Base-by-base conservation (phyloP, 2,797 vertebrate species). In the Todus mexicanus region DNA sequence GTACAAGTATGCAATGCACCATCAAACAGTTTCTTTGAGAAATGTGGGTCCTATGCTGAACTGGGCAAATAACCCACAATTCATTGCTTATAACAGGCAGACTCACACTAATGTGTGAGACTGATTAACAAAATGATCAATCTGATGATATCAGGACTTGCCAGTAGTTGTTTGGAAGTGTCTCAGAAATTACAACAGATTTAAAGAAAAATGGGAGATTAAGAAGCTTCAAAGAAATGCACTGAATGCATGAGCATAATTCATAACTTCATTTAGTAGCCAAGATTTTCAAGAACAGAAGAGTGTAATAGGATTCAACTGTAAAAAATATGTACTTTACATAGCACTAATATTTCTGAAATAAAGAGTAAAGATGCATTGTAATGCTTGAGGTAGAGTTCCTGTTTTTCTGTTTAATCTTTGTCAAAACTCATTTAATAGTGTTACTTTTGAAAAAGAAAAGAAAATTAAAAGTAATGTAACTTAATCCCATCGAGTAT, bases 121-220 rank as follows among this genome's bases (percentile, higher is more conserved):
- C 19, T 31, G 51, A 83, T 74, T 29, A 47, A n/a, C 22, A 68
- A 66, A 96, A 95, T 76, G n/a, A 73, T 76, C 87, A 70, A 63
- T 61, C 69, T 92, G 82, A 91, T 93, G 80, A 88, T 94, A 94
- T 87, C 61, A 89, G 90, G 86, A 91, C 68, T 92, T 77, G 74
- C 53, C 60, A 88, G 71, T 26, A 94, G 51, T 93, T 95, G 75
- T 92, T 95, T 91, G 76, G 76, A 50, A 65, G 76, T 51, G 47
- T 95, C 95, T 96, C 35, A 27, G 69, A 94, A 94, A 73, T 75
- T n/a, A 57, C n/a, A 35, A 54, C 3, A 40, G 5, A 53, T 71
- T 94, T 76, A 79, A 84, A 86, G 51, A 65, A 69, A 79, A 86
- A 54, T 9, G 7, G 7, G 64, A 89, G 26, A 53, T 3, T 2